Base-by-base conservation (phyloP, 2,888 invertebrate species). In the Halictus ligatus region DNA sequence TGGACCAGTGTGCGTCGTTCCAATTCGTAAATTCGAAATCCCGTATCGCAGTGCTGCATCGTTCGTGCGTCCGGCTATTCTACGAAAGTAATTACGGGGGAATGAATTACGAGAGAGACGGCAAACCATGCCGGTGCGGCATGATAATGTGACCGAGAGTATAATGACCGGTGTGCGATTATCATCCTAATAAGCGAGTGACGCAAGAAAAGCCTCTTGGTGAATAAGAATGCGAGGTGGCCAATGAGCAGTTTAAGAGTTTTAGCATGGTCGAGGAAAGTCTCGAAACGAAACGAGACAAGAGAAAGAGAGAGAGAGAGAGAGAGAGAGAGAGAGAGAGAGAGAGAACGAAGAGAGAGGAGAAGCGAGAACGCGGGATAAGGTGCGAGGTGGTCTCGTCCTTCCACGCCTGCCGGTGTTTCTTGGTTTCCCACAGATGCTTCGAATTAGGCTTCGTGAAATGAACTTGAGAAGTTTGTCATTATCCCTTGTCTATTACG, bases 121-220 rank as follows among this genome's bases (percentile, higher is more conserved):
- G 88, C 85, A 90, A 92, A 92, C 90, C 89, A 90, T 90, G 78
- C 69, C 73, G 73, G 83, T 83, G 82, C 35, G 89, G 91, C 90
- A 92, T 92, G 93, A 94, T 94, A 94, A 94, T 94, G 92, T 93
- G 93, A 94, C 93, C 91, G 92, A 85, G 92, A 85, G 92, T 90
- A 90, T 94, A 94, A 94, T 93, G 92, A 92, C 92, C 90, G 93
- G 91, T 92, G 91, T 89, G 90, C 94, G 94, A 94, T 94, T 94
- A 94, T 94, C 94, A 92, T 93, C 92, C 94, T 94, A 94, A 94
- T 94, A 94, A 94, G 94, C 93, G 91, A 91, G 91, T 94, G 93
- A 94, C 93, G 93, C 92, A 93, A 93, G 82, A 75, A 75, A 71
- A 75, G 75, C 69, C 80, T 78, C 77, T 81, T 60, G 79, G 60